phyloP scores from a whole-genome alignment of 2,888 invertebrate genomes.

The Trichopria drosophilae region DNA sequence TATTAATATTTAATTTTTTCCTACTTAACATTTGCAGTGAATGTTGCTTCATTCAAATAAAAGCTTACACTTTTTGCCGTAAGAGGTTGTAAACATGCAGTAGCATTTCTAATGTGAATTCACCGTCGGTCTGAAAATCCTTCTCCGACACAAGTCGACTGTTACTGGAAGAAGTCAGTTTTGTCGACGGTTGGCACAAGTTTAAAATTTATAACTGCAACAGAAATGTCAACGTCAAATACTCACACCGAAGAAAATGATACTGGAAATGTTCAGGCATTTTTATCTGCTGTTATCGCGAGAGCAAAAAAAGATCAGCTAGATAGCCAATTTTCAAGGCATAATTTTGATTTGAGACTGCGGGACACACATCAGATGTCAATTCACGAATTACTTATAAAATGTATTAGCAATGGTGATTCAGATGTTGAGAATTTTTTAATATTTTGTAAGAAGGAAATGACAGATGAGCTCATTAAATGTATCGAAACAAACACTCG shows the following conservation, averaged over 20 bases:
- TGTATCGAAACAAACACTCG: not conserved
- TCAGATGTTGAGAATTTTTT: constrained; percentile 5
- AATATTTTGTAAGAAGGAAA: not conserved
- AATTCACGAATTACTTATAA: constrained; percentile 1
- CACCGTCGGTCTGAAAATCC: constrained; percentile 6
- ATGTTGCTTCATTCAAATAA: no score
- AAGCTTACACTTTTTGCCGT: constrained; percentile 12
- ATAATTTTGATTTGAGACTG: not conserved
- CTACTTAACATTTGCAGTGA: no score
- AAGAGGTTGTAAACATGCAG: constrained; percentile 14
- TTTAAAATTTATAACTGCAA: constrained; percentile 5
- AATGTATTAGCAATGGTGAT: not conserved
- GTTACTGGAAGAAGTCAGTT: constrained; percentile 15
- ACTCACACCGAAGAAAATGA: not conserved
- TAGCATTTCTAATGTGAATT: constrained; percentile 14
- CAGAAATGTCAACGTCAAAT: not conserved
- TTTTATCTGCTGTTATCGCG: not conserved
- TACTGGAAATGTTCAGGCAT: not conserved
- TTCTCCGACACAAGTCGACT: constrained; percentile 8
- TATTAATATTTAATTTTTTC: constrained; percentile 14
- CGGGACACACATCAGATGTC: not conserved
- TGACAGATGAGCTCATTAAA: not conserved
- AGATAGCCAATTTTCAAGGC: constrained; percentile 6
- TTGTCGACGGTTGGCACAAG: constrained; percentile 5
- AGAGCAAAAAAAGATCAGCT: not conserved